Evolutionary conservation across 2,888 invertebrate species (phyloP).

Genomic region (Dendrolimus pini): DNA sequence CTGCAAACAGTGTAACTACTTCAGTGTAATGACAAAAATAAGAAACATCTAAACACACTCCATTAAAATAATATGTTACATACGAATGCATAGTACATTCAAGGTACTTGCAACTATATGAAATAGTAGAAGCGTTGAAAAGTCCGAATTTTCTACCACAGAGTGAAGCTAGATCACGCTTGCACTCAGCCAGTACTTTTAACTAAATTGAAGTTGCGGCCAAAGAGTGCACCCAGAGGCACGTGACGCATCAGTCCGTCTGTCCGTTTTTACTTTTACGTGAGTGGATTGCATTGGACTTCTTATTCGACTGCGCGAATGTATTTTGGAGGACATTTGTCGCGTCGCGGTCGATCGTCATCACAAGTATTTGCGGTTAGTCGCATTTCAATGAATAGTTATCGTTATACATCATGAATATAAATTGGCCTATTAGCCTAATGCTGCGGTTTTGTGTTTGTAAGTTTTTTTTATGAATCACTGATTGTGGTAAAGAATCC

Average conservation of each 20-base stretch:
- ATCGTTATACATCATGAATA: slow-evolving; percentile 10
- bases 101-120: too few relatives aligned
- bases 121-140: slow-evolving; percentile 15
- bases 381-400: slow-evolving; percentile 14
- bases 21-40: too few relatives aligned
- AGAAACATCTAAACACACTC: too few relatives aligned
- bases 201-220: slow-evolving; percentile 69
- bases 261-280: slow-evolving; percentile 54
- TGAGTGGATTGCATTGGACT: slow-evolving; percentile 52
- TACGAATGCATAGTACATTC: slow-evolving; percentile 9
- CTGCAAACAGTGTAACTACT: too few relatives aligned
- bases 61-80: slow-evolving; percentile 15
- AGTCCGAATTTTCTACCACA: not conserved
- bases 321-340: slow-evolving; percentile 36
- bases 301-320: slow-evolving; percentile 35
- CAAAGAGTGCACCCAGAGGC: slow-evolving; percentile 45
- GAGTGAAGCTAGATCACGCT: slow-evolving; percentile 37
- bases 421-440: too few relatives aligned
- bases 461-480: too few relatives aligned
- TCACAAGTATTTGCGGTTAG: slow-evolving; percentile 39
- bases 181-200: slow-evolving; percentile 63
- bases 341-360: slow-evolving; percentile 31
- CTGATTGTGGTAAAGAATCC: too few relatives aligned
- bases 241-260: slow-evolving; percentile 58
- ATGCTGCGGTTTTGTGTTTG: too few relatives aligned